Conservation (phyloP, 1,140 invertebrate genomes). For the Papilio aristodemus region DNA sequence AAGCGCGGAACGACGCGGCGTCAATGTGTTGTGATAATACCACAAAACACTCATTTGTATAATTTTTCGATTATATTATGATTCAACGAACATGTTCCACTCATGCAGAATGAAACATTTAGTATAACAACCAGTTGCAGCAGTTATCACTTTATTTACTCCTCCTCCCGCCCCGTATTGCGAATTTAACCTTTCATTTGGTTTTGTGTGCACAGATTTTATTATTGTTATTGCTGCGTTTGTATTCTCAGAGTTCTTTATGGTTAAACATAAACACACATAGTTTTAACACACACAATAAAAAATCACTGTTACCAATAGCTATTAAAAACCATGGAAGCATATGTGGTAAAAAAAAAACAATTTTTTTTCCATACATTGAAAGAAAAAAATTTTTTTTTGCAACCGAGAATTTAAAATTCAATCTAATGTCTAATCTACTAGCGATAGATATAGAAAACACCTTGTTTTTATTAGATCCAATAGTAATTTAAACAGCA, state of each 20-base stretch:
- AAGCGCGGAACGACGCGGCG: slow-evolving; percentile 42
- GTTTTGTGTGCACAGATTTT: background rate
- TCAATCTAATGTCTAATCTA: background rate
- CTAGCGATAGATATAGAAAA: background rate
- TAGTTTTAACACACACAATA: no score
- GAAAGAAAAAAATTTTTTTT: no score
- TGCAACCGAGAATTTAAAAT: no score
- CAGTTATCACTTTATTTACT: slow-evolving; percentile 25
- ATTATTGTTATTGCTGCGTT: background rate
- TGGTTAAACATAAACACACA: no score
- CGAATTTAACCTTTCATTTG: background rate
- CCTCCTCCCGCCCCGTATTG: no score
- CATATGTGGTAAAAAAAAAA: background rate
- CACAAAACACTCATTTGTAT: slow-evolving; percentile 64
- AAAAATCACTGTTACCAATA: background rate
- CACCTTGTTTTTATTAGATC: no score
- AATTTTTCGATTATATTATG: slow-evolving; percentile 62
- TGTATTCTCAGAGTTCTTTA: background rate
- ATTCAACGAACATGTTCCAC: slow-evolving; percentile 42
- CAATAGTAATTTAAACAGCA: no score
- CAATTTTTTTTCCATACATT: slow-evolving; percentile 5
- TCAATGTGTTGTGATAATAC: slow-evolving; percentile 50
- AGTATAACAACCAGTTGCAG: slow-evolving; percentile 39
- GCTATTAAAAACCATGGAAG: background rate
- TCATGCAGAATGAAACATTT: slow-evolving; percentile 48